Percentiles rank a stretch among this genome's conserved stretches.
Evolutionary conservation across 1,140 invertebrate genomes (phyloP).

Genomic region (Danaus plexippus): DNA sequence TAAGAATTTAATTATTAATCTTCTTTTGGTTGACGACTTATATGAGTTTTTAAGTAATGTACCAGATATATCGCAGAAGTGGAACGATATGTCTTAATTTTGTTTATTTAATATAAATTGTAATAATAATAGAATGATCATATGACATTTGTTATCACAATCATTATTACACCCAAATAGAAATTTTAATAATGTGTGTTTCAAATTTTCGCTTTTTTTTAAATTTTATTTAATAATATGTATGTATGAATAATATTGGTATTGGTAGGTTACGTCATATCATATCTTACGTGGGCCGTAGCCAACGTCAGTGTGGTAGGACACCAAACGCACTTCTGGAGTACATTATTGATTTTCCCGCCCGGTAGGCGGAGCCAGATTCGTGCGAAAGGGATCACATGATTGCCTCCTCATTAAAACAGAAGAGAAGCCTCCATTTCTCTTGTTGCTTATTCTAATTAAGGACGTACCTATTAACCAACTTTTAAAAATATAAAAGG

Average conservation of each 20-base stretch:
- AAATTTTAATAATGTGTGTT: too few relatives aligned
- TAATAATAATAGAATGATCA: too few relatives aligned
- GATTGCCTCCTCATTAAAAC: slow-evolving; percentile 64
- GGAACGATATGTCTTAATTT: too few relatives aligned
- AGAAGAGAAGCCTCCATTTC: slow-evolving; percentile 62
- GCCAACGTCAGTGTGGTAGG: slow-evolving; percentile 52
- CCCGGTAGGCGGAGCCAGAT: slow-evolving; percentile 60
- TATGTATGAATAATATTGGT: too few relatives aligned
- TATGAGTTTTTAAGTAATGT: too few relatives aligned
- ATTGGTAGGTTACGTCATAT: slow-evolving; percentile 6
- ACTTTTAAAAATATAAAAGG: slow-evolving; percentile 69
- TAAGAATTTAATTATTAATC: slow-evolving; percentile 8
- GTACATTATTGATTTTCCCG: slow-evolving; percentile 69
- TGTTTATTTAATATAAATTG: too few relatives aligned
- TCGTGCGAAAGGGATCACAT: slow-evolving; percentile 64
- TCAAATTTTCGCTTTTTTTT: too few relatives aligned
- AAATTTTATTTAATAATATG: too few relatives aligned
- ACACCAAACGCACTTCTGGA: slow-evolving; percentile 65
- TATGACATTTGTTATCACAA: too few relatives aligned
- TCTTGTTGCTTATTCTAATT: slow-evolving; percentile 62
- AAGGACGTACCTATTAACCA: slow-evolving; percentile 69
- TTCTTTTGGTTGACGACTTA: neutral
- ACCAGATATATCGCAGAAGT: too few relatives aligned
- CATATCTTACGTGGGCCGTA: slow-evolving; percentile 21
- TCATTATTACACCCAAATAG: too few relatives aligned